Base-by-base conservation (phyloP, 2,113 vertebrate species). In the Elanus axillaris region DNA sequence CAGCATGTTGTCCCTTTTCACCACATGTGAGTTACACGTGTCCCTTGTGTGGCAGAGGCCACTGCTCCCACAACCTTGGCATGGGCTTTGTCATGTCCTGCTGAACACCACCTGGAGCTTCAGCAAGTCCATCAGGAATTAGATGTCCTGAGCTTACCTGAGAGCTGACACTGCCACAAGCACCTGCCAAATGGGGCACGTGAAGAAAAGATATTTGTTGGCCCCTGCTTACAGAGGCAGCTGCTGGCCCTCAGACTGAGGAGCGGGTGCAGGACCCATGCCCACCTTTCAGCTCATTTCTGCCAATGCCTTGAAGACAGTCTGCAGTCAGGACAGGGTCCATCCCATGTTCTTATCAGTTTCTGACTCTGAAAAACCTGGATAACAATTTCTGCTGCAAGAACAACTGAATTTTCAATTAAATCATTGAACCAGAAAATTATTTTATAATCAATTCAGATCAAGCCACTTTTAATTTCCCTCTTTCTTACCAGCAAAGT, bases 21-120 rank as follows among this genome's bases (percentile, higher is more conserved):
- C 56, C 3, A 1, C 16, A 25, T 0, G 0, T 1, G 1, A 42
- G 58, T 36, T 22, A 36, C 3, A n/a, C 6, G 7, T 27, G 67
- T 52, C 45, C 47, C 56, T 71, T 15, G 1, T 1, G 2, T 56
- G 66, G 17, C 62, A 56, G 53, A 0, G 0, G 16, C 52, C 73
- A 32, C 55, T 18, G 67, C 22, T 64, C 45, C 67, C 48, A 7
- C 7, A 1, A 18, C 55, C 45, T 62, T 43, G 26, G 21, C 0
- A 0, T n/a, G 40, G 45, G 31, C 36, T 93, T 69, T 89, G 11
- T 64, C 68, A 1, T 5, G 29, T 68, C 55, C 60, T 53, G 59
- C 76, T 69, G 66, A 50, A 40, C 2, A 16, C 11, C 81, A n/a
- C n/a, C 73, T 47, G 34, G 64, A 85, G 62, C 77, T 60, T 29